Evolutionary conservation across 2,113 vertebrate genomes (phyloP), one percentile per base, ranked within the genome.

Genomic region (Megaceryle torquata): DNA sequence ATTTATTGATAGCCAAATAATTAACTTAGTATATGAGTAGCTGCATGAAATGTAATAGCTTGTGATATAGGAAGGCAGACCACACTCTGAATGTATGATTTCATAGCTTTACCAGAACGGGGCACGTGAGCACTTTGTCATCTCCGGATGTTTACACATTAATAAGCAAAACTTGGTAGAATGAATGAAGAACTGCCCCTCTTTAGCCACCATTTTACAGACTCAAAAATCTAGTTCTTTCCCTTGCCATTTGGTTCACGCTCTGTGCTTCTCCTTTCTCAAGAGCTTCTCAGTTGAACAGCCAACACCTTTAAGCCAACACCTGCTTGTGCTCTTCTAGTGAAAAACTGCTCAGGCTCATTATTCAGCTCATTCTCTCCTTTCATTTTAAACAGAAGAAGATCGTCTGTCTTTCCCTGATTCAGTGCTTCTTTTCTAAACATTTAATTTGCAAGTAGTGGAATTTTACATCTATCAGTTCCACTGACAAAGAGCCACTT

Each of bases 1-100:
- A 85, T 91, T 93, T 90, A 90, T 70, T 91, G 74, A 78, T 63
- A 88, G 48, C 2, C n/a, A 93, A 93, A 82, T 89, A 93, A 90
- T 86, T 89, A 91, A 74, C 51, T 77, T 63, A 80, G 82, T 86
- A 84, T 19, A 65, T 35, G 35, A 89, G 54, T n/a, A 82, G 75
- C 53, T 94, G 46, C 1, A 0, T 64, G 83, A 72, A 84, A 84
- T 48, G 24, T 31, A 87, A 53, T 63, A 77, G 31, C 31, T 41
- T 53, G n/a, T 74, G 82, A 51, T 57, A 54, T 1, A 68, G 68
- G 76, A 77, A 88, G 67, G 15, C 72, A 93, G 71, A 60, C 4
- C 4, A 7, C 50, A 24, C 56, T 46, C 44, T 70, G 70, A 82
- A 50, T 35, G 9, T 31, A 53, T 1, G 2, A 39, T 59, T 82